Evolutionary conservation across 1,140 invertebrate genomes (phyloP), one percentile per base, ranked within the genome.

Genomic region (Euura lappo): DNA sequence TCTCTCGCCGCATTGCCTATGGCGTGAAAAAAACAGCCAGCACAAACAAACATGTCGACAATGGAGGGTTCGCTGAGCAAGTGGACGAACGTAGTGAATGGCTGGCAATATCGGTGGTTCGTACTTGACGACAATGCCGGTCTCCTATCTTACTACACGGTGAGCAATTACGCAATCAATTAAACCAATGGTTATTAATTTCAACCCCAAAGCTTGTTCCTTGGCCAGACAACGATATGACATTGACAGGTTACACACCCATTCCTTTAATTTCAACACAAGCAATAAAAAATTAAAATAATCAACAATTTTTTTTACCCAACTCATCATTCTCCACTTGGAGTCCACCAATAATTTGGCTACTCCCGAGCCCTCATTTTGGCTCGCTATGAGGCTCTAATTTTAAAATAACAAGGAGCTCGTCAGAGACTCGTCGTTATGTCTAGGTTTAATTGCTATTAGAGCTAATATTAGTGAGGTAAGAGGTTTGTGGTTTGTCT

Each of bases 1-100:
- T 28, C 28, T 28, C 28, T 28, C 28, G 28, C 28, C 28, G 28
- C 28, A 28, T 28, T 28, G 28, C 28, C 28, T 60, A 60, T 8
- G 5, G 51, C 51, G 6, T 8, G 51, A 8, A 6, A 6, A n/a
- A 8, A 60, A 8, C 10, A 11, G 13, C 11, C 66, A 73, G 45
- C 74, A 72, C 75, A 70, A 78, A 70, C 74, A 75, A 87, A 86
- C 79, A 91, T 90, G 86, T 88, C 89, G 80, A 92, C 92, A 81
- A 94, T 99, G 94, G 98, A 99, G 90, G 98, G 98, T 77, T 96
- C 97, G n/a, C 88, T 99, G 66, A 99, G 96, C 89, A 99, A 99
- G 92, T 99, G 98, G 98, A 99, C 98, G 73, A 99, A 99, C 92
- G 96, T 99, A 78, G 97, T 99, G 92, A 98, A 99, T 89, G 98